A percentile compares a stretch with the other conserved stretches of the same genome.
phyloP scores from a whole-genome alignment of 2,113 vertebrate genomes.

The Xenopus laevis region DNA sequence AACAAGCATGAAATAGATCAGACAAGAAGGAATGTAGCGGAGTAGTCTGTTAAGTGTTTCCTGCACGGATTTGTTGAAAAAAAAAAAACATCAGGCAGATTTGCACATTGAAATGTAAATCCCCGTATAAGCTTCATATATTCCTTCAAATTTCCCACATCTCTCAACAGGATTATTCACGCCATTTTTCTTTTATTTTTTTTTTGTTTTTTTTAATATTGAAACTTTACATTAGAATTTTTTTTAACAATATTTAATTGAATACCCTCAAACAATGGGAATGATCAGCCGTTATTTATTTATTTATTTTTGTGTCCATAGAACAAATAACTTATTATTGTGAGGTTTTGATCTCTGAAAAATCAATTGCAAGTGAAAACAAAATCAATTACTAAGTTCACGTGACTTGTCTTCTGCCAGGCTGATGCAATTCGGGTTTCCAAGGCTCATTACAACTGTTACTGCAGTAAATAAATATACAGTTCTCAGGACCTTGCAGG shows the following conservation, averaged over 20 bases:
- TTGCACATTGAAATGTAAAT: conserved; percentile 46
- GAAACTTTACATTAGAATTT: neutral
- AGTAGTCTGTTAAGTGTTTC: conserved; percentile 38
- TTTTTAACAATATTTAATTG: neutral
- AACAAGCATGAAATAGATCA: conserved; percentile 45
- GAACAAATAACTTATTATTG: neutral
- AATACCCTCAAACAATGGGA: neutral
- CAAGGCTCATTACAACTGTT: too few relatives aligned
- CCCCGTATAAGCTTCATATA: conserved; percentile 14
- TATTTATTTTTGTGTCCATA: too few relatives aligned
- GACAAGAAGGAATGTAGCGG: conserved; percentile 41
- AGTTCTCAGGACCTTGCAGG: neutral
- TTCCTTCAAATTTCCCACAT: conserved; percentile 28
- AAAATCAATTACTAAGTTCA: conserved; percentile 4
- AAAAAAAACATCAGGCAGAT: conserved; percentile 39
- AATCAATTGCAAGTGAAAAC: neutral
- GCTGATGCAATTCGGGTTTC: neutral
- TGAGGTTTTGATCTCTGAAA: neutral
- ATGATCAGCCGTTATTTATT: neutral
- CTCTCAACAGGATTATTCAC: conserved; percentile 41
- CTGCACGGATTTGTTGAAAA: conserved; percentile 34
- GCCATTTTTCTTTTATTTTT: conserved; percentile 38
- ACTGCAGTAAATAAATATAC: neutral
- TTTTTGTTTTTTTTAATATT: too few relatives aligned
- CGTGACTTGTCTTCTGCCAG: neutral